phyloP scores from a whole-genome alignment of 1,140 invertebrate genomes.

The Triops longicaudatus region DNA sequence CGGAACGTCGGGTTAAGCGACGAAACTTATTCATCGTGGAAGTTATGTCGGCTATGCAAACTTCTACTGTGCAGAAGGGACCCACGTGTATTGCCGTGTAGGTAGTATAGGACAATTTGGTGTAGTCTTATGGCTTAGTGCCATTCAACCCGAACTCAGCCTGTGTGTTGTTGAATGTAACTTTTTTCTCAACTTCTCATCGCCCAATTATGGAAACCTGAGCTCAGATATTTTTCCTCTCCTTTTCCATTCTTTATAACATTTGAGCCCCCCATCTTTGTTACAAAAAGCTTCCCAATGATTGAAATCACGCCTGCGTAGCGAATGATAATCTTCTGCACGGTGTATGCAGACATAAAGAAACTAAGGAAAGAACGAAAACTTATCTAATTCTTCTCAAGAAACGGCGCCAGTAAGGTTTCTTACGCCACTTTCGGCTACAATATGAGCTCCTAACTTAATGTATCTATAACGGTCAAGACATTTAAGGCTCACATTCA shows the following conservation, averaged over 20 bases:
- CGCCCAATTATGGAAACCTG: not conserved
- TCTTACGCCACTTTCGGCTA: too few relatives aligned
- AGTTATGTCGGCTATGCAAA: too few relatives aligned
- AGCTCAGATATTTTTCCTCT: not conserved
- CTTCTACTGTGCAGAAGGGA: too few relatives aligned
- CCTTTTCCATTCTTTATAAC: not conserved
- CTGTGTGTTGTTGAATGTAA: too few relatives aligned
- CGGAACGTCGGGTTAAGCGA: too few relatives aligned
- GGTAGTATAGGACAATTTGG: too few relatives aligned
- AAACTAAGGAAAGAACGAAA: not conserved
- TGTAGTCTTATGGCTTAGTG: too few relatives aligned
- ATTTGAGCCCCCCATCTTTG: not conserved
- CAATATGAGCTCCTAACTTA: too few relatives aligned
- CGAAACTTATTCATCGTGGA: too few relatives aligned
- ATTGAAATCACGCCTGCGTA: conserved; percentile 11
- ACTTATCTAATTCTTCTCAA: too few relatives aligned
- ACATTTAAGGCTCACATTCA: not conserved
- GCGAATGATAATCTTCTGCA: not conserved
- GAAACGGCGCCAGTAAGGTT: not conserved
- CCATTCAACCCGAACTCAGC: too few relatives aligned
- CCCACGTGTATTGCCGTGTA: too few relatives aligned
- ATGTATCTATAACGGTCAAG: not conserved
- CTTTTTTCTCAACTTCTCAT: not conserved
- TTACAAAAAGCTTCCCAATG: not conserved
- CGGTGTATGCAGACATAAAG: not conserved